Base-by-base conservation (phyloP, 2,888 invertebrate species). In the Drosophila buzzatii region DNA sequence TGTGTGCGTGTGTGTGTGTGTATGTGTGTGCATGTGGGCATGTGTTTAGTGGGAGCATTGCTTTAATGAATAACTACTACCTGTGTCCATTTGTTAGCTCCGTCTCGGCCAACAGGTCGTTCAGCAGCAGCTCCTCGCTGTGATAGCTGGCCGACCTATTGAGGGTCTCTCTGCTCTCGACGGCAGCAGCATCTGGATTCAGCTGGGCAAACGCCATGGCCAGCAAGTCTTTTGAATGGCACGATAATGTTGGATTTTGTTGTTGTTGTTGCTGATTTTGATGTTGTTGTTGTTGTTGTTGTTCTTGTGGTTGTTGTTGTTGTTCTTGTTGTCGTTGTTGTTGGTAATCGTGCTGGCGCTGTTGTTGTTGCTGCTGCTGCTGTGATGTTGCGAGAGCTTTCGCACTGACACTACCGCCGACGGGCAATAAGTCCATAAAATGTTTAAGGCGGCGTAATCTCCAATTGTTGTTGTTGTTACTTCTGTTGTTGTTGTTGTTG, bases 51-150 rank as follows among this genome's bases (percentile, higher is more conserved):
- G 16, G 47, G 49, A 52, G 18, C 60, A 45, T 47, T 39, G 33
- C 31, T 58, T 35, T 42, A 53, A 57, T 66, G 63, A 53, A 37
- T 70, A 53, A 44, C 57, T 58, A 70, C 71, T 88, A 88, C 89
- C 83, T 84, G 75, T 53, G 52, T 75, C 59, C 82, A 55, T 67
- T 47, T 45, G 44, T 41, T 35, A 27, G 51, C 45, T 70, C 65
- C 73, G 52, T 18, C 27, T 75, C 64, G 55, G 47, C 7, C 49
- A 69, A 31, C 55, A 79, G 70, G 69, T 74, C 64, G 57, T 91
- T 76, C 75, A 91, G 57, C 52, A 91, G 60, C 57, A 91, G 52
- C 74, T 91, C 89, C 80, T 91, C 90, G 73, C 91, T 91, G 18
- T 88, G 85, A 55, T 84, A 90, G 64, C 90, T 91, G 18, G 73